Conservation (phyloP, 2,113 vertebrate genomes). For the Poeciliopsis retropinna region DNA sequence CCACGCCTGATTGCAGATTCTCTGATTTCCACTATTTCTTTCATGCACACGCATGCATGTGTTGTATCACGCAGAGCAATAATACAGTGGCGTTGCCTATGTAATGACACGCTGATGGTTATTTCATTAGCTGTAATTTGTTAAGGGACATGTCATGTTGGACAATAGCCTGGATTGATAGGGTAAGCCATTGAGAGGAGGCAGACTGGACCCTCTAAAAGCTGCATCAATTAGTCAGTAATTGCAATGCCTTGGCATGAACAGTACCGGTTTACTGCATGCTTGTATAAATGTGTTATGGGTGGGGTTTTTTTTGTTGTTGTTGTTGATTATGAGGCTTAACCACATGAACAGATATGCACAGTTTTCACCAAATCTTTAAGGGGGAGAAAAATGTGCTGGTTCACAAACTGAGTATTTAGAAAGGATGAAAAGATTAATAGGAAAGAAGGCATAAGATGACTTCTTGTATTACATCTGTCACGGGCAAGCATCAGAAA, state of each 20-base stretch:
- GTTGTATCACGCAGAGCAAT: slow-evolving; percentile 69
- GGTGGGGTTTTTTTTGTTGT: slow-evolving; percentile 12
- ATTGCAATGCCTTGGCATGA: slow-evolving; percentile 54
- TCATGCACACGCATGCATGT: slow-evolving; percentile 27
- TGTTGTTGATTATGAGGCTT: not conserved
- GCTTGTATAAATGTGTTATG: slow-evolving; percentile 16
- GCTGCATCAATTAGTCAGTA: slow-evolving; percentile 72
- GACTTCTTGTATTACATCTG: no score
- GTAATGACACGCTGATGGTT: slow-evolving; percentile 82
- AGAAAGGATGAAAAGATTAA: no score
- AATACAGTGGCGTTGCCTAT: slow-evolving; percentile 50
- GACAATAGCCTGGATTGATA: slow-evolving; percentile 75
- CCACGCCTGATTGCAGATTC: slow-evolving; percentile 41
- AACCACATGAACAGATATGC: not conserved
- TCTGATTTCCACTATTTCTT: slow-evolving; percentile 25
- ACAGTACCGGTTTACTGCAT: slow-evolving; percentile 21
- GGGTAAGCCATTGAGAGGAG: slow-evolving; percentile 66
- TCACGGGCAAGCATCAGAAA: no score
- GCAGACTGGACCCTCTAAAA: slow-evolving; percentile 50
- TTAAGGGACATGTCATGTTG: slow-evolving; percentile 80
- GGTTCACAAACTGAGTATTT: no score
- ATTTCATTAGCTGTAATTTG: slow-evolving; percentile 84
- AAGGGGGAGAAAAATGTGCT: no score
- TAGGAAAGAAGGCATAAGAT: no score
- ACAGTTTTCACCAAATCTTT: no score